Conservation (phyloP, 2,797 vertebrate genomes). For the Syngnathus rostellatus region DNA sequence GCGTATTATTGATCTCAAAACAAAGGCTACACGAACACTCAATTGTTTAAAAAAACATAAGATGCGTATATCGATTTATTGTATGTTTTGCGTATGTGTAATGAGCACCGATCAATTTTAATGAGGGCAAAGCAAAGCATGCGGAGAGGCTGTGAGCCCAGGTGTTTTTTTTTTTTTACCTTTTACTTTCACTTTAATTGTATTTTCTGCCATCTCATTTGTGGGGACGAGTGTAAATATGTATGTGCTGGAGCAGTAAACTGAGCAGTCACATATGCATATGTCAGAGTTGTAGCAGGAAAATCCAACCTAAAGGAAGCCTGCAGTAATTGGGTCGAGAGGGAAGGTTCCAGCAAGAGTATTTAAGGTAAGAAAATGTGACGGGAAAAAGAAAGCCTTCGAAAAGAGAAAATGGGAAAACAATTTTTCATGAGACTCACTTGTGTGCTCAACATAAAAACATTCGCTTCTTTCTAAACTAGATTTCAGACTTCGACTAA, state of each 20-base stretch:
- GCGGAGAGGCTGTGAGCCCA: constrained; percentile 42
- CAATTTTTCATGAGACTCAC: background rate
- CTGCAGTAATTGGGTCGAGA: constrained; percentile 45
- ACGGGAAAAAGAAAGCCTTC: background rate
- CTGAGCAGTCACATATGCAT: background rate
- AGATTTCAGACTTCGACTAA: too few relatives aligned
- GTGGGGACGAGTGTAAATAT: constrained; percentile 14
- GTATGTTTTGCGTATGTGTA: constrained; percentile 33
- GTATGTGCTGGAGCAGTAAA: background rate
- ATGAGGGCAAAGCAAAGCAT: constrained; percentile 66
- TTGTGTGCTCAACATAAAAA: background rate
- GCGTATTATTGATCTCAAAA: background rate
- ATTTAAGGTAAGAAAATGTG: constrained; percentile 4
- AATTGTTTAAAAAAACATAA: background rate
- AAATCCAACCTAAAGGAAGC: constrained; percentile 31
- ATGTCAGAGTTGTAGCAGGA: constrained; percentile 9
- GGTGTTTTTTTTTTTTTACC: constrained; percentile 24
- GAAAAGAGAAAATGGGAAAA: background rate
- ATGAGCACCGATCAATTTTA: constrained; percentile 70
- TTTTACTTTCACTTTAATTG: constrained; percentile 46
- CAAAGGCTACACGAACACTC: background rate
- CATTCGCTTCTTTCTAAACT: too few relatives aligned
- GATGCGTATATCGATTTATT: constrained; percentile 10
- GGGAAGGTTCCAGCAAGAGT: constrained; percentile 12
- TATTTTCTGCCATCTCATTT: constrained; percentile 18